Evolutionary conservation across 2,797 vertebrate species (phyloP), one percentile per base, ranked within the genome.

Genomic region (Lagocephalus sceleratus): DNA sequence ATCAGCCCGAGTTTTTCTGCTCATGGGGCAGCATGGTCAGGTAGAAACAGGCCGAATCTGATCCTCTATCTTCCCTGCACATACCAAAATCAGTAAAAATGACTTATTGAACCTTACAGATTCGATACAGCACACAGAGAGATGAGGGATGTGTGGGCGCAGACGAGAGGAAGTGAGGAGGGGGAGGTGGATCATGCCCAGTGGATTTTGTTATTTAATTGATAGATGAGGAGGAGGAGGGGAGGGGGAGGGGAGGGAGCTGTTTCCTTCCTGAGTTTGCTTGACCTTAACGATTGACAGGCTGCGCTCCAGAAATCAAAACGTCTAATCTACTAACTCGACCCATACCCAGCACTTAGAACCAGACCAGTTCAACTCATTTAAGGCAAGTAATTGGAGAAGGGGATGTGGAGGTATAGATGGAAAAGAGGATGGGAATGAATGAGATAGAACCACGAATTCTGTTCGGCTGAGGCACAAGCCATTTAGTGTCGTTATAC

Each of bases 241-340:
- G 76, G 72, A 53, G 71, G 61, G 79, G 74, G 60, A 64, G 75
- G 66, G 60, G 75, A 61, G 68, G 71, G 64, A 69, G 68, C 46
- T 9, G 42, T 83, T 85, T 83, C 82, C 80, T 87, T 85, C 77
- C 79, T 75, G 74, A 79, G 72, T 73, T 82, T 74, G 62, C 70
- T 58, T 82, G 82, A 85, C 85, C 81, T 80, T 74, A 79, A 73
- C 35, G 20, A 83, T 77, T 23, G 60, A 71, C 72, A 67, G 57
- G 63, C 52, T 68, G 67, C 57, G 68, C 79, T 79, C 57, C 44
- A 61, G 32, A 35, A 35, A 35, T 35, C 32, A 35, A 35, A 35
- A 35, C 9, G 32, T 14, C 32, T 35, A 35, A 35, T 35, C 32
- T 35, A 12, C 32, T 35, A 35, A 35, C 32, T 35, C 32, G 32